These are phyloP conservation scores for Phoeniculus purpureus DNA, from an alignment of 2,797 vertebrate genomes.

Conservation along the genomic window DNA sequence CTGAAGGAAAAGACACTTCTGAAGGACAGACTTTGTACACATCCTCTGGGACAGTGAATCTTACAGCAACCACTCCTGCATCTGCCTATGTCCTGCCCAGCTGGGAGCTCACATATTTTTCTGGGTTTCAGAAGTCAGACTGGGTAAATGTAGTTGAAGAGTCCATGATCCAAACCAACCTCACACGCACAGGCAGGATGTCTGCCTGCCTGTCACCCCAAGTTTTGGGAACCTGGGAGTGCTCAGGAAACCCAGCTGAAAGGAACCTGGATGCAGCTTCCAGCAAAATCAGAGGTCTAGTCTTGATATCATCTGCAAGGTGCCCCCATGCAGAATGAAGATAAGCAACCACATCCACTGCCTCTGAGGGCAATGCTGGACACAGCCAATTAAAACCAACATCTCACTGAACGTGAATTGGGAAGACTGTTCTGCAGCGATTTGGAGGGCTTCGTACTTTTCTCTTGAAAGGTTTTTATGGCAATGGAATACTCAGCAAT, in stretches of 20 bases:
- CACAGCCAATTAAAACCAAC: slow-evolving; percentile 22
- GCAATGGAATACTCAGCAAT: slow-evolving; percentile 44
- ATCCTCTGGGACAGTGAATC: not conserved
- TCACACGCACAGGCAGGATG: fast-evolving
- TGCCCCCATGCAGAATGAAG: not conserved
- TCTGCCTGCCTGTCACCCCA: not conserved
- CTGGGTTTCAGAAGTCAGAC: not conserved
- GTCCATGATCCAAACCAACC: not conserved
- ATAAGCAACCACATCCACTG: not conserved
- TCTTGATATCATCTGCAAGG: not conserved
- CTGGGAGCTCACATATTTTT: not conserved
- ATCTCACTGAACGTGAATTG: not conserved
- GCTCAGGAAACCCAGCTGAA: not conserved
- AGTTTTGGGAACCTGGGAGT: not conserved
- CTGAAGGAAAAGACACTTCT: not conserved
- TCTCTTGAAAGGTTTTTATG: slow-evolving; percentile 52
- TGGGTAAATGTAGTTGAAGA: not conserved
- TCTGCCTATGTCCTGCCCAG: not conserved
- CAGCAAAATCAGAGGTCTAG: not conserved
- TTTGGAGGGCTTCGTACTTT: slow-evolving; percentile 45
- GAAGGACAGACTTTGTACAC: not conserved
- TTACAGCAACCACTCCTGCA: not conserved
- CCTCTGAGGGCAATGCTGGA: slow-evolving; percentile 4
- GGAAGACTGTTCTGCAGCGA: not conserved
- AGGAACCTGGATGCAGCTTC: not conserved